A percentile compares a stretch with the other conserved stretches of the same genome.
phyloP scores from a whole-genome alignment of 1,140 invertebrate species.

The Drosophila parabipectinata region DNA sequence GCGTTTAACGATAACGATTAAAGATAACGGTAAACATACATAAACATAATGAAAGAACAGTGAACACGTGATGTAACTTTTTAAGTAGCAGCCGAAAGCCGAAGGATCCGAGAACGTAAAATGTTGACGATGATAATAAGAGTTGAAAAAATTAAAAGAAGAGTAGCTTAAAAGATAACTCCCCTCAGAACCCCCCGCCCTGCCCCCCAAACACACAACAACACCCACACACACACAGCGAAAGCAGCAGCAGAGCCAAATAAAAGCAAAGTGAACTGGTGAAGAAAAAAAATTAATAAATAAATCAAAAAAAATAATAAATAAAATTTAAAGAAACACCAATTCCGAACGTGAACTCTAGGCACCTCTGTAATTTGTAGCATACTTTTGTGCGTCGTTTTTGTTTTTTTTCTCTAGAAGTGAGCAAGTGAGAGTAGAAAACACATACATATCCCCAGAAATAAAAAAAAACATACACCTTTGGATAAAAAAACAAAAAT shows the following conservation, averaged over 20 bases:
- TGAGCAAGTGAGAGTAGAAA: conserved; percentile 35
- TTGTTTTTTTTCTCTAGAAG: background rate
- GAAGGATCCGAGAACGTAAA: conserved; percentile 46
- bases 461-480: conserved; percentile 11
- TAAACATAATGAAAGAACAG: conserved; percentile 70
- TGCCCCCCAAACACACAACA: background rate
- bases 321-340: background rate
- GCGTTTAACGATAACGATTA: conserved; percentile 52
- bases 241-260: conserved; percentile 20
- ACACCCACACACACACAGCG: conserved; percentile 14
- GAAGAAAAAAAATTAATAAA: conserved; percentile 8
- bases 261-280: conserved; percentile 67
- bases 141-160: conserved; percentile 21
- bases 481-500: conserved; percentile 22
- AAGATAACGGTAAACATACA: conserved; percentile 28
- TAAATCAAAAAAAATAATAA: background rate
- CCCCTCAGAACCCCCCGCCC: background rate
- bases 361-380: conserved; percentile 26
- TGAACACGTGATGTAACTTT: conserved; percentile 81
- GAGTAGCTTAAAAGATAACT: conserved; percentile 56
- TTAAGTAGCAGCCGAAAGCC: conserved; percentile 67
- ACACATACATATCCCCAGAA: conserved; percentile 41
- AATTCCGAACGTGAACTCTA: conserved; percentile 1
- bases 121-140: conserved; percentile 68
- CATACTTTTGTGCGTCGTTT: conserved; percentile 59